A percentile compares a stretch with the other conserved stretches of the same genome.
Evolutionary conservation across 2,888 invertebrate genomes (phyloP).

Genomic region (Plagodis dolabraria): DNA sequence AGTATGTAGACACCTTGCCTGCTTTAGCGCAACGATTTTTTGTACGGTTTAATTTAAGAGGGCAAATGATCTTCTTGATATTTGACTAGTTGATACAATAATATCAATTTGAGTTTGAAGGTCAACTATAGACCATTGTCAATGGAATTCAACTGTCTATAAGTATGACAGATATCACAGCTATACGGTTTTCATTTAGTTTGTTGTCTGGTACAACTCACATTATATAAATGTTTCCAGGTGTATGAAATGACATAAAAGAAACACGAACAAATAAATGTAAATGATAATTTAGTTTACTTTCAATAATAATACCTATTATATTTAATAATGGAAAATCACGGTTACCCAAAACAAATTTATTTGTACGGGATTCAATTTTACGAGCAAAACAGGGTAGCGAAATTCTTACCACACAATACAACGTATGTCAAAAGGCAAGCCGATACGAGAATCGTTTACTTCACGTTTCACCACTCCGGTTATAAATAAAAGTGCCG

Average conservation of each 20-base stretch:
- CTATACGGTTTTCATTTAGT: no score
- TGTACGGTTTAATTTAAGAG: constrained; percentile 11
- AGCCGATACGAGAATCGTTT: constrained; percentile 69
- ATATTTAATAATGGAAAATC: not conserved
- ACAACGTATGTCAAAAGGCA: constrained; percentile 63
- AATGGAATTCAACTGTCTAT: no score
- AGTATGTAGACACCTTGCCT: constrained; percentile 31
- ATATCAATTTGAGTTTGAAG: no score
- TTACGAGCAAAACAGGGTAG: constrained; percentile 23
- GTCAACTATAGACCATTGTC: no score
- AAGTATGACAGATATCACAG: no score
- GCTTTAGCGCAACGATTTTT: constrained; percentile 24
- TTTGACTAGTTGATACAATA: no score
- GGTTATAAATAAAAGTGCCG: constrained; percentile 80
- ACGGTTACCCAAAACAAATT: constrained; percentile 14
- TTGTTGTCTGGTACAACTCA: no score
- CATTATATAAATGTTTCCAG: no score
- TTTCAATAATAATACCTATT: no score
- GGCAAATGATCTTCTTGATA: constrained; percentile 11
- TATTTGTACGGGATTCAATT: constrained; percentile 20
- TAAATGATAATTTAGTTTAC: no score
- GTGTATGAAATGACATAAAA: not conserved
- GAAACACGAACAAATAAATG: not conserved
- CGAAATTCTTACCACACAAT: constrained; percentile 50
- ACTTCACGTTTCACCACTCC: constrained; percentile 74